Evolutionary conservation across 2,797 vertebrate species (phyloP), one percentile per base, ranked within the genome.

Genomic region (Sebastes reedi): DNA sequence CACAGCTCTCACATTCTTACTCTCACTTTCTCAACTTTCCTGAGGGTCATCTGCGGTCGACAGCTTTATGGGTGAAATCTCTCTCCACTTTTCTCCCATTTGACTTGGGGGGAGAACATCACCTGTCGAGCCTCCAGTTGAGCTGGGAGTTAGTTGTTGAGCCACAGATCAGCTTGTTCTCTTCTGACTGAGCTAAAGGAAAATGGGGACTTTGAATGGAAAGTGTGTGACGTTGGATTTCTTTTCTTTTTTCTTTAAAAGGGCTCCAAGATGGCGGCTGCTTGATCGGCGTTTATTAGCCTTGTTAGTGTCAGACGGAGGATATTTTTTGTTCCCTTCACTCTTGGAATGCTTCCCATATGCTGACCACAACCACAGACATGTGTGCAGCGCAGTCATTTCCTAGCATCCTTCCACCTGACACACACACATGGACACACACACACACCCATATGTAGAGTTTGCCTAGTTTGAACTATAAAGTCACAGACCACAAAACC

Each of bases 321-420:
- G 82, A 91, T 89, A 77, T 86, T 87, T 86, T 91, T 85, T 79
- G 79, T 82, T 84, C 83, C 75, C 52, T 70, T 79, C 58, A 25
- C 59, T 84, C 68, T 75, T 85, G 85, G 84, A 92, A 84, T 64
- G 72, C 61, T 55, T 90, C 87, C 86, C 90, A 87, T 85, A 68
- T 91, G 79, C 60, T 74, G 87, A 88, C 85, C 91, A 86, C 89
- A 87, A 87, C 91, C 84, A 34, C 91, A 90, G 85, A 92, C 85
- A 80, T 85, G 67, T 88, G 73, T 87, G 81, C 70, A 32, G 62
- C 46, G 24, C 72, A 71, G 77, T 55, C 77, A 25, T 86, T 84
- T 86, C 79, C 81, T 30, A 83, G 67, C 64, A 52, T 80, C 77
- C 71, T 67, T 84, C 81, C 88, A 93, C 89, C 89, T 92, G 87